phyloP scores from a whole-genome alignment of 2,888 invertebrate genomes.

The Erannis defoliaria region DNA sequence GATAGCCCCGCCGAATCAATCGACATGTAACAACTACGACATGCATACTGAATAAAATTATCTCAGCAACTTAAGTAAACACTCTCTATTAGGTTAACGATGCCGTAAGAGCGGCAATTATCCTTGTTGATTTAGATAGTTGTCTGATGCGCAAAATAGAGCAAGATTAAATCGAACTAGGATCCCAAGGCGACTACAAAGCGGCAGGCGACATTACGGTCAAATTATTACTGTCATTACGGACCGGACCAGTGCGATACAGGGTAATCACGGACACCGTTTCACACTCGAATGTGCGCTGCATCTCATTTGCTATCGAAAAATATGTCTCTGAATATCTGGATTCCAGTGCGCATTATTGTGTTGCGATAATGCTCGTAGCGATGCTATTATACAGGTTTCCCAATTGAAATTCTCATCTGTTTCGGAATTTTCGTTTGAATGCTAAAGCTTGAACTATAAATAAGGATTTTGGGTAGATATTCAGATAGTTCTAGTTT shows the following conservation, averaged over 20 bases:
- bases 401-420: slow-evolving; percentile 36
- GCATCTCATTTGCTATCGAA: slow-evolving; percentile 61
- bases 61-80: slow-evolving; percentile 32
- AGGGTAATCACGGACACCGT: slow-evolving; percentile 70
- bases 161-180: slow-evolving; percentile 76
- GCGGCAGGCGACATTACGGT: slow-evolving; percentile 74
- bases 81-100: slow-evolving; percentile 64
- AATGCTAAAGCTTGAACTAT: slow-evolving; percentile 16
- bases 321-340: slow-evolving; percentile 45
- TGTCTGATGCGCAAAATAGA: slow-evolving; percentile 80
- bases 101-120: slow-evolving; percentile 70
- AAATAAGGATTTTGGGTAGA: neutral
- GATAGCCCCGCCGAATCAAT: no score
- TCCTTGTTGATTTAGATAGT: slow-evolving; percentile 76
- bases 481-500: neutral
- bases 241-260: slow-evolving; percentile 66
- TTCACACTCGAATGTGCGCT: slow-evolving; percentile 60
- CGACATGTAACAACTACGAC: slow-evolving; percentile 41
- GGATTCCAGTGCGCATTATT: slow-evolving; percentile 37
- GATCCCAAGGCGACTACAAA: slow-evolving; percentile 82
- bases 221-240: slow-evolving; percentile 85
- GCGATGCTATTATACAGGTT: slow-evolving; percentile 26
- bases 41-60: slow-evolving; percentile 45
- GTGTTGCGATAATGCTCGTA: slow-evolving; percentile 29
- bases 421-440: slow-evolving; percentile 23